Conservation (phyloP, 2,888 invertebrate genomes). For the Tenthredo mesomela region DNA sequence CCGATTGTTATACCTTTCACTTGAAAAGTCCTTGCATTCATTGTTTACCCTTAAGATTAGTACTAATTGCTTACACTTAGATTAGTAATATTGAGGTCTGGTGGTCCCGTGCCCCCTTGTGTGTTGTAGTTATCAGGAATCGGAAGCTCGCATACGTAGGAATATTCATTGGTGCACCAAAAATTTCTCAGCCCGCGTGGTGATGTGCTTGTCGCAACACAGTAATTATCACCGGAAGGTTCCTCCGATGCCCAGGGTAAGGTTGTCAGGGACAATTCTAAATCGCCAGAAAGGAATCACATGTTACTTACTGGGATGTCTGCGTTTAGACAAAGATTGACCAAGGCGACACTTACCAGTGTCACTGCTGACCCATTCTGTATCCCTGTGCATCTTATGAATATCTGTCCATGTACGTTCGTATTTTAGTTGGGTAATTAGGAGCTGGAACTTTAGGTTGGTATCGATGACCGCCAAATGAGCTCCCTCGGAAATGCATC, state of each 20-base stretch:
- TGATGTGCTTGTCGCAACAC: neutral
- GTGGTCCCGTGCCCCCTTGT: no score
- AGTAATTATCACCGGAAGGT: neutral
- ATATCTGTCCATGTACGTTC: neutral
- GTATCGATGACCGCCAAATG: constrained; percentile 30
- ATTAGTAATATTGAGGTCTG: no score
- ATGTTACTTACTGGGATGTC: neutral
- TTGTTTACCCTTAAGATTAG: no score
- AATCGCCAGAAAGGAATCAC: neutral
- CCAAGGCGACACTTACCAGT: neutral
- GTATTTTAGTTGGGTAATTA: neutral
- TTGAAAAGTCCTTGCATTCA: no score
- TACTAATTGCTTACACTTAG: no score
- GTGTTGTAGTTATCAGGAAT: neutral
- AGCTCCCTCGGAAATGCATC: neutral
- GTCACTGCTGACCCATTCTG: neutral
- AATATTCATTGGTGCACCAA: fast-evolving
- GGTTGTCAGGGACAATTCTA: neutral
- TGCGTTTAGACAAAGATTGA: neutral
- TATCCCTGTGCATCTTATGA: neutral
- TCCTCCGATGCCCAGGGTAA: neutral
- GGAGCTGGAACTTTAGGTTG: neutral
- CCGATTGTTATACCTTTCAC: no score
- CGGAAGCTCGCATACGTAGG: neutral
- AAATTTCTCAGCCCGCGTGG: neutral